A percentile compares a stretch with the other conserved stretches of the same genome.
Conservation (phyloP, 2,888 invertebrate genomes). For the Rhorus exstirpatorius region DNA sequence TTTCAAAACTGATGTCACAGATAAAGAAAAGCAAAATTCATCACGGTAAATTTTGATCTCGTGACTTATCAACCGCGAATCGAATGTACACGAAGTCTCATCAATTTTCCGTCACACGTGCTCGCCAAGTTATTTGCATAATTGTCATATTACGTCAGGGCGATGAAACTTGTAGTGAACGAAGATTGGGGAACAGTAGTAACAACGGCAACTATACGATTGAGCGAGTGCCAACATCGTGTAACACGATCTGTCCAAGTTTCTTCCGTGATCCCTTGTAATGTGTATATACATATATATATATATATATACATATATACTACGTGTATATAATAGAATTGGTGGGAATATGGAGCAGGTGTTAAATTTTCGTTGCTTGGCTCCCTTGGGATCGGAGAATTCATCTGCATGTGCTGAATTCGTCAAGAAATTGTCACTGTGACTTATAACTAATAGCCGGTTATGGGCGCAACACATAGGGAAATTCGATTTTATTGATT, state of each 20-base stretch:
- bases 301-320: neutral
- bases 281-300: constrained; percentile 9
- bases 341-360: constrained; percentile 2
- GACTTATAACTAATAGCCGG: no score
- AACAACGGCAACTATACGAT: constrained; percentile 48
- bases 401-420: no score
- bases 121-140: constrained; percentile 58
- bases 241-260: constrained; percentile 68
- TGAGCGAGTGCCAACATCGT: constrained; percentile 66
- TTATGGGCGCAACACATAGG: no score
- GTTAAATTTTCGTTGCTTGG: no score
- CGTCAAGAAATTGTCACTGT: no score
- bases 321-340: no score
- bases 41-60: constrained; percentile 19
- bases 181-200: constrained; percentile 31
- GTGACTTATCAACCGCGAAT: constrained; percentile 43
- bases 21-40: no score
- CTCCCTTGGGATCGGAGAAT: no score
- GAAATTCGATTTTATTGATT: no score
- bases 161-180: constrained; percentile 51
- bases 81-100: constrained; percentile 29
- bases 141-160: constrained; percentile 62
- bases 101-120: constrained; percentile 28
- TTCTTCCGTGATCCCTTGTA: constrained; percentile 49
- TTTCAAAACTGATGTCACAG: no score